Evolutionary conservation across 2,113 vertebrate genomes (phyloP).

Genomic region (Hemibagrus wyckioides): DNA sequence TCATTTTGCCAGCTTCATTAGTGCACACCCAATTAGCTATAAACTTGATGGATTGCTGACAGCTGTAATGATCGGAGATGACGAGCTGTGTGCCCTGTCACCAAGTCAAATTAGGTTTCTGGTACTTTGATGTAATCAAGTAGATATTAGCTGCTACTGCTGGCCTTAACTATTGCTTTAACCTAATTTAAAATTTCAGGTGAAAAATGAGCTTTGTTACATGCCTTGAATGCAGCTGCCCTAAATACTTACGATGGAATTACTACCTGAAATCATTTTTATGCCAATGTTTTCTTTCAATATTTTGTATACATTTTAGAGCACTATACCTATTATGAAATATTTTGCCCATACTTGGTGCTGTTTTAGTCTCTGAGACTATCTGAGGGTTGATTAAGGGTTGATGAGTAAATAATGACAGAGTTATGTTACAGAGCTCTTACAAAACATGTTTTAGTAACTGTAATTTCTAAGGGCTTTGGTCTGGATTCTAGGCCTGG

Average conservation of each 20-base stretch:
- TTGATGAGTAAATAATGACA: constrained; percentile 26
- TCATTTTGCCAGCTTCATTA: constrained; percentile 99
- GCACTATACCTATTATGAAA: constrained; percentile 25
- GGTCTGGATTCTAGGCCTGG: constrained; percentile 25
- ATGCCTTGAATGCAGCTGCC: constrained; percentile 74
- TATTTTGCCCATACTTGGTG: constrained; percentile 21
- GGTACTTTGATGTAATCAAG: constrained; percentile 99
- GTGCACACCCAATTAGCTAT: constrained; percentile 99
- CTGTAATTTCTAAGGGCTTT: constrained; percentile 22
- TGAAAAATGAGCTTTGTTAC: constrained; percentile 98
- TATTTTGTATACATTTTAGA: constrained; percentile 9
- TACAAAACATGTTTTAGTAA: constrained; percentile 28
- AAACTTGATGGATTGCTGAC: constrained; percentile 99
- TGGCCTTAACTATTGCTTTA: constrained; percentile 98
- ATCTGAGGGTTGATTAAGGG: constrained; percentile 30
- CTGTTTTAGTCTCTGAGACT: background rate
- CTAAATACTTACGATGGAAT: constrained; percentile 11
- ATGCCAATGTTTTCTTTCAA: constrained; percentile 54
- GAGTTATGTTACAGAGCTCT: constrained; percentile 23
- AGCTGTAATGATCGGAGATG: constrained; percentile 99
- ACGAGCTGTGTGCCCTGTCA: constrained; percentile 95
- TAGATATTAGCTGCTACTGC: constrained; percentile 99
- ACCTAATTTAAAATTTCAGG: constrained; percentile 99
- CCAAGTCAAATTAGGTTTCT: constrained; percentile 97
- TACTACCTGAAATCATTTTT: constrained; percentile 20